Base-by-base conservation (phyloP, 2,797 vertebrate species). In the Picus viridis region DNA sequence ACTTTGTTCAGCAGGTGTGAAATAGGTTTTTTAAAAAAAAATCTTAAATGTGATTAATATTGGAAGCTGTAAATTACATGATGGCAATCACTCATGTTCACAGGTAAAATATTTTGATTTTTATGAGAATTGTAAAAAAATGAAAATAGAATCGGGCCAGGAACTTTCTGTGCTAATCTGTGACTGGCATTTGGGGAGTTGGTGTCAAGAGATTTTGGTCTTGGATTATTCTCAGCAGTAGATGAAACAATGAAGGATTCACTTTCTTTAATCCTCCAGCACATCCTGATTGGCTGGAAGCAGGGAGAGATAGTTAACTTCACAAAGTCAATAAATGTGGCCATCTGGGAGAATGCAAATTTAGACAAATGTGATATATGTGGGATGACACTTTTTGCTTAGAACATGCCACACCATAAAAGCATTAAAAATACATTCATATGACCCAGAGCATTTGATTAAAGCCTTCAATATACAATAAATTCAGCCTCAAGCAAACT, bases 401-500 rank as follows among this genome's bases (percentile, higher is more conserved):
- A 92, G 75, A 95, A 75, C 74, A 81, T 94, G 47, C 62, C n/a
- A 57, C 80, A 90, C 93, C 94, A 77, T 86, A 74, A 83, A 94
- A 92, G 83, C 59, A 81, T 72, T 95, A 75, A 94, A 90, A 89
- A 82, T 91, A 91, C 80, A 91, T 96, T 92, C 36, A 49, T 32
- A 49, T 83, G 89, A 92, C 75, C 86, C 58, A 80, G 27, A 91
- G 85, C 56, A 77, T 86, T 93, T 86, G 73, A 88, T 92, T 80
- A 87, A 91, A 91, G n/a, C 68, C 86, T 94, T 95, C 93, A 89
- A 94, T 94, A 94, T 81, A 69, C 80, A 94, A 90, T 86, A 93
- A 90, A 95, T 91, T 92, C 73, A 90, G n/a, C 71, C 79, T 32
- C 67, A 79, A 91, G 59, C 49, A 93, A 92, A 88, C 41, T 73